Conservation (phyloP, 2,888 invertebrate genomes). For the Laspeyria flexula region DNA sequence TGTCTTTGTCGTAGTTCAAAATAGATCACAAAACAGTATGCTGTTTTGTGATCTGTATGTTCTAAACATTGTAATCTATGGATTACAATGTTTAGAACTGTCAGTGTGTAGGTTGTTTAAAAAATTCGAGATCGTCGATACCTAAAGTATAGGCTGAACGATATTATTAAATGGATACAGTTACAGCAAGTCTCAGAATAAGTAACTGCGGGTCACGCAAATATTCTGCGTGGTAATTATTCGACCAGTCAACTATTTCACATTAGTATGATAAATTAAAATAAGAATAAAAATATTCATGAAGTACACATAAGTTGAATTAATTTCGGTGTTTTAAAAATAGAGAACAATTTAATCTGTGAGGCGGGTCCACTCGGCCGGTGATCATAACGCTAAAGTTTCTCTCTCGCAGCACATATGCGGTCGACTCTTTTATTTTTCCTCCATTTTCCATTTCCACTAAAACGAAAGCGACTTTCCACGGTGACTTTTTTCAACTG, state of each 20-base stretch:
- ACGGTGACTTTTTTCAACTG: slow-evolving; percentile 74
- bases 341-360: slow-evolving; percentile 5
- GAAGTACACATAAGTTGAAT: background rate
- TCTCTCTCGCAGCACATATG: slow-evolving; percentile 70
- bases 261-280: no score
- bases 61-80: no score
- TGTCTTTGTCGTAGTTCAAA: background rate
- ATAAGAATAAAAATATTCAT: background rate
- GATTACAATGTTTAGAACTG: slow-evolving; percentile 5
- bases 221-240: no score
- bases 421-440: slow-evolving; percentile 70
- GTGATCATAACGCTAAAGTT: slow-evolving; percentile 66
- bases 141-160: no score
- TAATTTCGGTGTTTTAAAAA: background rate
- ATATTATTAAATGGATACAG: no score
- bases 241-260: no score
- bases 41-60: no score
- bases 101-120: slow-evolving; percentile 3
- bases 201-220: no score
- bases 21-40: background rate
- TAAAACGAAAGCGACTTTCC: slow-evolving; percentile 81
- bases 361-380: slow-evolving; percentile 34
- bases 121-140: no score
- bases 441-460: slow-evolving; percentile 78
- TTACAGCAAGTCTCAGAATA: no score